These are phyloP conservation scores for Parapristionchus giblindavisi DNA, from an alignment of 2,888 invertebrate species.

Conservation along the genomic window DNA sequence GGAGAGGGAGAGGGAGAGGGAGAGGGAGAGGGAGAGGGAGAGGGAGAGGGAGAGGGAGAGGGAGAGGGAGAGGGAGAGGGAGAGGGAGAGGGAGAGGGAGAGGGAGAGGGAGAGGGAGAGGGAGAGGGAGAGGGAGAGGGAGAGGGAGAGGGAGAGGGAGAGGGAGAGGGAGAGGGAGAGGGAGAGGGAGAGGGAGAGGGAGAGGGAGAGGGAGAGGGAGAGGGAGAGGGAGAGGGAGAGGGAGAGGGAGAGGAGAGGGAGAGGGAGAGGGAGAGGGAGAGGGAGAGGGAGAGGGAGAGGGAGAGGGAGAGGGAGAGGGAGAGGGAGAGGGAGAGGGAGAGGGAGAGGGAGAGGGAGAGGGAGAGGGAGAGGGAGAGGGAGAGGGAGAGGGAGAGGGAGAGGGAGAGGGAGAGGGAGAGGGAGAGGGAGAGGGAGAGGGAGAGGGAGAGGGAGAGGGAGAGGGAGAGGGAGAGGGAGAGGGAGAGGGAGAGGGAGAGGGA, in stretches of 20 bases:
- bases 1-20: too few species aligned
- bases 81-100: conserved; percentile 50
- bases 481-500: not conserved
- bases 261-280: not conserved
- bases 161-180: conserved; percentile 5
- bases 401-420: not conserved
- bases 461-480: not conserved
- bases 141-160: conserved; percentile 24
- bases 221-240: not conserved
- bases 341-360: not conserved
- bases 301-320: conserved; percentile 2
- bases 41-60: not conserved
- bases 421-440: not conserved
- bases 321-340: conserved; percentile 2
- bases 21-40: too few species aligned
- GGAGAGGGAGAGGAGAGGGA: not conserved
- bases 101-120: conserved; percentile 75
- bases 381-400: not conserved
- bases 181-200: not conserved
- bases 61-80: conserved; percentile 38
- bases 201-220: not conserved
- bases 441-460: not conserved
- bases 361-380: conserved; percentile 2
- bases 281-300: not conserved
- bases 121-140: conserved; percentile 75